These are phyloP conservation scores for Oreochromis grahami DNA, from an alignment of 2,797 vertebrate genomes.

Conservation along the genomic window DNA sequence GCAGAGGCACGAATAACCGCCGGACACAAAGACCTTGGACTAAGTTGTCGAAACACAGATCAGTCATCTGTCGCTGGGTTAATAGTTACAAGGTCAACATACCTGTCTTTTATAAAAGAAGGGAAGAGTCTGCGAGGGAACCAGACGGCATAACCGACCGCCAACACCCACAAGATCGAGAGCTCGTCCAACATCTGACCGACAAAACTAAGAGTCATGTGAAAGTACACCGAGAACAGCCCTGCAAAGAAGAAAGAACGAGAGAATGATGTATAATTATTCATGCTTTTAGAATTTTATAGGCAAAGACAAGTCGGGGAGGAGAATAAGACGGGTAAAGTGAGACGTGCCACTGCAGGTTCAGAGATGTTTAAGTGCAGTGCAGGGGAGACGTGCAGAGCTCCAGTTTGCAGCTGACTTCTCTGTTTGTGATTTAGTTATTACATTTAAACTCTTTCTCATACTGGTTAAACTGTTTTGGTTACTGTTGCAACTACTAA, in stretches of 20 bases:
- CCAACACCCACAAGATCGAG: conserved; percentile 91
- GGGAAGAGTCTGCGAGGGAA: conserved; percentile 86
- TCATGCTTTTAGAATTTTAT: neutral
- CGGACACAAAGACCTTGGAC: neutral
- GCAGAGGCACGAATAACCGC: neutral
- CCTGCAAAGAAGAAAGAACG: conserved; percentile 63
- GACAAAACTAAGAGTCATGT: conserved; percentile 93
- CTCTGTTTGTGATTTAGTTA: neutral
- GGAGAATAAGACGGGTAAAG: neutral
- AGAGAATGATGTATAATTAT: neutral
- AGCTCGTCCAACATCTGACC: conserved; percentile 95
- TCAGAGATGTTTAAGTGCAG: neutral
- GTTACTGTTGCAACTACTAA: rapidly evolving
- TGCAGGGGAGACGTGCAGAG: neutral
- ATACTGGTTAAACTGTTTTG: neutral
- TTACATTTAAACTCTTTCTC: neutral
- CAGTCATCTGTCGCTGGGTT: neutral
- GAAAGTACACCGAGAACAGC: conserved; percentile 90
- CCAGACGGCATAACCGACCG: conserved; percentile 84
- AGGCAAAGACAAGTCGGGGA: rapidly evolving
- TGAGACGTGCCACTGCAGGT: neutral
- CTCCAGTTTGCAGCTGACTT: neutral
- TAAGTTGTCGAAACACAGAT: neutral
- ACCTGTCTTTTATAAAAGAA: conserved; percentile 86
- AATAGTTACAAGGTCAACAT: neutral